Evolutionary conservation across 2,888 invertebrate genomes (phyloP).

Genomic region (Agonopterix alstromeriana): DNA sequence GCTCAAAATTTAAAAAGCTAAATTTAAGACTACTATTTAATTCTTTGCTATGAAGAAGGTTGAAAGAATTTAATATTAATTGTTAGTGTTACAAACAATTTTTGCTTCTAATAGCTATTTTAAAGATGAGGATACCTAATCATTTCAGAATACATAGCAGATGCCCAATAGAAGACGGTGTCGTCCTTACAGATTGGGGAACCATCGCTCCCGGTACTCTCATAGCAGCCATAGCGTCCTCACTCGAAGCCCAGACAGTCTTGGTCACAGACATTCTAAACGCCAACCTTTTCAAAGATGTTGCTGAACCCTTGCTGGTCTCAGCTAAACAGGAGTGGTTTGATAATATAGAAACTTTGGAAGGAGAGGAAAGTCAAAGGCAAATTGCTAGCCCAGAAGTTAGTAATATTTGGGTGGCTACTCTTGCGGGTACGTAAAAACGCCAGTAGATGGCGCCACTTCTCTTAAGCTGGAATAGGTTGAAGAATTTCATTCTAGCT

Average conservation of each 20-base stretch:
- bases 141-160: slow-evolving; percentile 53
- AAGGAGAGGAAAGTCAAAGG: slow-evolving; percentile 17
- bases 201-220: slow-evolving; percentile 77
- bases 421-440: slow-evolving; percentile 70
- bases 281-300: slow-evolving; percentile 52
- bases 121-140: neutral
- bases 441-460: neutral
- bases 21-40: too few species aligned
- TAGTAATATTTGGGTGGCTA: slow-evolving; percentile 79
- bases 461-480: too few species aligned
- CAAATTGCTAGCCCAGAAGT: slow-evolving; percentile 43
- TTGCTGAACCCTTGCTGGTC: slow-evolving; percentile 52
- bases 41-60: neutral
- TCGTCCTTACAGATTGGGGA: slow-evolving; percentile 79
- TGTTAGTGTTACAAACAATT: neutral
- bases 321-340: slow-evolving; percentile 56
- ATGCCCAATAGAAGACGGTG: slow-evolving; percentile 82
- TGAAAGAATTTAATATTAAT: neutral
- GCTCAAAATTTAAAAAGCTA: too few species aligned
- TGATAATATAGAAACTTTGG: slow-evolving; percentile 46
- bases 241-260: slow-evolving; percentile 77
- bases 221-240: slow-evolving; percentile 77
- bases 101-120: neutral
- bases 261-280: slow-evolving; percentile 62
- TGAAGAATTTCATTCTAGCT: too few species aligned